Conservation (phyloP, 2,113 vertebrate genomes). For the Dendropsophus ebraccatus region DNA sequence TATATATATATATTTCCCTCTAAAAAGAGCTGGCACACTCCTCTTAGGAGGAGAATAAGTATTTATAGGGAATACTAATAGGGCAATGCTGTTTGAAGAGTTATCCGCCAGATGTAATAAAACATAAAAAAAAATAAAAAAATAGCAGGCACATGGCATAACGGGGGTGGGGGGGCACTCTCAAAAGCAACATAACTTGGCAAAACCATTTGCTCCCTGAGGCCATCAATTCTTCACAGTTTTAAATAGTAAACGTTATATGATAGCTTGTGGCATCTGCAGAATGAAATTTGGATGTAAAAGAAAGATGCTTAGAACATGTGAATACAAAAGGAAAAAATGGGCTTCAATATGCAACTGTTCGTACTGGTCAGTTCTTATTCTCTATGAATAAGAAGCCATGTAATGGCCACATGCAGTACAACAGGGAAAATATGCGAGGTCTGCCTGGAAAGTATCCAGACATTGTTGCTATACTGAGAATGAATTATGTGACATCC, state of each 20-base stretch:
- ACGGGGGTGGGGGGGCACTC: neutral
- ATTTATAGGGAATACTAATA: conserved; percentile 4
- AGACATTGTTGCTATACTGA: too few relatives aligned
- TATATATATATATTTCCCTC: neutral
- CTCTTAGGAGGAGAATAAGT: neutral
- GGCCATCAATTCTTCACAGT: conserved; percentile 33
- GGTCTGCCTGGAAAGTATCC: too few relatives aligned
- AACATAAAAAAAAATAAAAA: neutral
- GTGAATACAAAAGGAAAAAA: neutral
- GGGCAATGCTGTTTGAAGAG: neutral
- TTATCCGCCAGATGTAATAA: neutral
- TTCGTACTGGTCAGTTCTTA: neutral
- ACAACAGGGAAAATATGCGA: too few relatives aligned
- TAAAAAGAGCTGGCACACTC: neutral
- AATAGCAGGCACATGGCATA: neutral
- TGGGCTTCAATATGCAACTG: neutral
- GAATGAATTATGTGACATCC: too few relatives aligned
- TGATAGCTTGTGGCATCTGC: neutral
- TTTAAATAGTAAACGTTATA: conserved; percentile 42
- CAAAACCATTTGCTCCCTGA: conserved; percentile 11
- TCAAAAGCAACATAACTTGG: conserved; percentile 21
- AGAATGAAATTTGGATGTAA: conserved; percentile 7
- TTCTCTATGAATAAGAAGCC: too few relatives aligned
- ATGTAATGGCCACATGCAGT: too few relatives aligned
- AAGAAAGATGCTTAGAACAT: neutral